phyloP scores from a whole-genome alignment of 2,797 vertebrate genomes.

The Spheniscus humboldti region DNA sequence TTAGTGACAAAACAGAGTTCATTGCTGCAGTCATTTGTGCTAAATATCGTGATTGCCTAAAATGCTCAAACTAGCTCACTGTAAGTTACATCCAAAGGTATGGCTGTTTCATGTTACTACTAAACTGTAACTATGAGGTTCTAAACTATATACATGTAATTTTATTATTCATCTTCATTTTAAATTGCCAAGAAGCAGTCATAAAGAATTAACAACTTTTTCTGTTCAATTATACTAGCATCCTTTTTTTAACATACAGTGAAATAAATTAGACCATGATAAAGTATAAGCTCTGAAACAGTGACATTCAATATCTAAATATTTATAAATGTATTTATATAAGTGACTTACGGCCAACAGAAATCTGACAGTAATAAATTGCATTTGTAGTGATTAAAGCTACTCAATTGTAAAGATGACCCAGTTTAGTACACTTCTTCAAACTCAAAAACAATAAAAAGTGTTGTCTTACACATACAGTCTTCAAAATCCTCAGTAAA shows the following conservation, averaged over 20 bases:
- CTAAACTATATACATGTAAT: not conserved
- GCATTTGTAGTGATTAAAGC: not conserved
- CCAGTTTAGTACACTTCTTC: not conserved
- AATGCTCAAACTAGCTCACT: not conserved
- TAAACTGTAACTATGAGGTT: not conserved
- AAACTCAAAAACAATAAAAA: constrained; percentile 13
- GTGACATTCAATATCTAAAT: not conserved
- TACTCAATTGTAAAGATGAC: not conserved
- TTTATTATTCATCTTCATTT: not conserved
- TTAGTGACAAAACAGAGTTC: not conserved
- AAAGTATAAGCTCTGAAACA: not conserved
- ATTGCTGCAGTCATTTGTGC: not conserved
- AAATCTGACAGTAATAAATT: not conserved
- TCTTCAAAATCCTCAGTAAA: constrained; percentile 27
- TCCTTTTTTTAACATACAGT: not conserved
- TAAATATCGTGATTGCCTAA: not conserved
- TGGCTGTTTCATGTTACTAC: not conserved
- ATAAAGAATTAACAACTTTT: not conserved
- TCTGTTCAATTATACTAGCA: not conserved
- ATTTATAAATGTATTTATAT: not conserved
- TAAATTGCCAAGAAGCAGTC: not conserved
- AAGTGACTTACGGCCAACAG: not conserved
- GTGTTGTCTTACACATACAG: not conserved
- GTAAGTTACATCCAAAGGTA: not conserved
- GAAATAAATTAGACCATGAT: not conserved